Conservation (phyloP, 1,140 invertebrate species). For the Lordiphosa mommai region DNA sequence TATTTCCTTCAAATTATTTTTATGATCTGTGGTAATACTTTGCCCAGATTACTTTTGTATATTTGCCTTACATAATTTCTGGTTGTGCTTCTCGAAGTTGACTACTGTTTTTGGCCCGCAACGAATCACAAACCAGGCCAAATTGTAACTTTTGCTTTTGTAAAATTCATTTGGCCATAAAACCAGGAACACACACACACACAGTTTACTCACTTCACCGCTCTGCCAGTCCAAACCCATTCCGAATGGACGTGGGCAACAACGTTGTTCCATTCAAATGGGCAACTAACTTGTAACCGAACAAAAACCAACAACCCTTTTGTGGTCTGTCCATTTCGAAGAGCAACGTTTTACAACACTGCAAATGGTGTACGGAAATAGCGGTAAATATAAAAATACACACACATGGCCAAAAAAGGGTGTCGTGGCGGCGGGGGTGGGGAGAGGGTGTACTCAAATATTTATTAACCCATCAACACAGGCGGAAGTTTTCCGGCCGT, state of each 20-base stretch:
- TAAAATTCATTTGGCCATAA: conserved; percentile 74
- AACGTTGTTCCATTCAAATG: conserved; percentile 58
- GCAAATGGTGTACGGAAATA: conserved; percentile 67
- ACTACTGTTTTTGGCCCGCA: conserved; percentile 1
- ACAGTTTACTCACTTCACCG: not conserved
- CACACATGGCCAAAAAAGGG: not conserved
- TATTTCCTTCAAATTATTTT: no score
- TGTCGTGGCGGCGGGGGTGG: conserved; percentile 34
- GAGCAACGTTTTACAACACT: conserved; percentile 73
- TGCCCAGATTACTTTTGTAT: no score
- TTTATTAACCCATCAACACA: conserved; percentile 76
- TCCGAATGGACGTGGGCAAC: not conserved
- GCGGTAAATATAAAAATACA: conserved; percentile 75
- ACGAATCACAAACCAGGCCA: conserved; percentile 67
- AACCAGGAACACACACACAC: conserved; percentile 25
- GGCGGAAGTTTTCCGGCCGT: conserved; percentile 71
- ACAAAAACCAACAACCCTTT: conserved; percentile 47
- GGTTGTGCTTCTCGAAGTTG: not conserved
- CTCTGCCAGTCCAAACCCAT: not conserved
- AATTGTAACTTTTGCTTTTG: conserved; percentile 54
- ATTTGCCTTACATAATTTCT: no score
- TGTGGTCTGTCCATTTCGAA: conserved; percentile 56
- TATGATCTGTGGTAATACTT: no score
- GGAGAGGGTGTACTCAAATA: conserved; percentile 63
- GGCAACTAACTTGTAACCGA: conserved; percentile 64